Conservation (phyloP, 1,140 invertebrate genomes). For the Cydia splendana region DNA sequence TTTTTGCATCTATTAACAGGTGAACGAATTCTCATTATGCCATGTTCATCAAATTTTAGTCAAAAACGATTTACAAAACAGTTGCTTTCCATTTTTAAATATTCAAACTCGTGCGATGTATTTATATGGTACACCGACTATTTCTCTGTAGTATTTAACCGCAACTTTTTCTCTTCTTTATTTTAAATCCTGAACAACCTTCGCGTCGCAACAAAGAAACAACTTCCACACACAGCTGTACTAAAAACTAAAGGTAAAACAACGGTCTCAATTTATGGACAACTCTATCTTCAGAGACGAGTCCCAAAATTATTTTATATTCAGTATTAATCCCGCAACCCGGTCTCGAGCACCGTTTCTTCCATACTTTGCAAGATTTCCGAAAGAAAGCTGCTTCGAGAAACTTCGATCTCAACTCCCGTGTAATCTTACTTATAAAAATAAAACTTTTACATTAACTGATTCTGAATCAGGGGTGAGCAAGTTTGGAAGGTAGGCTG, state of each 20-base stretch:
- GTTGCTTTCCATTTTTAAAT: not conserved
- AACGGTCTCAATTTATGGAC: conserved; percentile 45
- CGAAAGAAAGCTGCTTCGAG: conserved; percentile 69
- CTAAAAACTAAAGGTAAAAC: conserved; percentile 26
- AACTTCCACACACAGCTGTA: conserved; percentile 18
- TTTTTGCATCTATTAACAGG: not conserved
- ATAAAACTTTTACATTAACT: conserved; percentile 82
- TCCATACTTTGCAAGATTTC: conserved; percentile 72
- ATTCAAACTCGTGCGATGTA: not conserved
- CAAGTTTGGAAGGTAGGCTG: conserved; percentile 68
- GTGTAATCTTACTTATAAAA: conserved; percentile 81
- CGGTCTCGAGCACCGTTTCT: conserved; percentile 58
- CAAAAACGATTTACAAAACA: not conserved
- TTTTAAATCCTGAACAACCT: conserved; percentile 20
- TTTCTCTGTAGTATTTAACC: conserved; percentile 2
- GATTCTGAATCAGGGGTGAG: conserved; percentile 74
- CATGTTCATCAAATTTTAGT: not conserved
- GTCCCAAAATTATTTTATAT: conserved; percentile 70
- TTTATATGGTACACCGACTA: not conserved
- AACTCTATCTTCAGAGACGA: conserved; percentile 46
- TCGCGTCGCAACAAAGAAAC: conserved; percentile 27
- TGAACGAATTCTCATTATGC: not conserved
- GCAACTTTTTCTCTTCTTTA: not conserved
- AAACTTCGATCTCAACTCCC: conserved; percentile 72
- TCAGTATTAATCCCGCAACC: conserved; percentile 73